Conservation (phyloP, 2,797 vertebrate genomes). For the Podarcis siculus region DNA sequence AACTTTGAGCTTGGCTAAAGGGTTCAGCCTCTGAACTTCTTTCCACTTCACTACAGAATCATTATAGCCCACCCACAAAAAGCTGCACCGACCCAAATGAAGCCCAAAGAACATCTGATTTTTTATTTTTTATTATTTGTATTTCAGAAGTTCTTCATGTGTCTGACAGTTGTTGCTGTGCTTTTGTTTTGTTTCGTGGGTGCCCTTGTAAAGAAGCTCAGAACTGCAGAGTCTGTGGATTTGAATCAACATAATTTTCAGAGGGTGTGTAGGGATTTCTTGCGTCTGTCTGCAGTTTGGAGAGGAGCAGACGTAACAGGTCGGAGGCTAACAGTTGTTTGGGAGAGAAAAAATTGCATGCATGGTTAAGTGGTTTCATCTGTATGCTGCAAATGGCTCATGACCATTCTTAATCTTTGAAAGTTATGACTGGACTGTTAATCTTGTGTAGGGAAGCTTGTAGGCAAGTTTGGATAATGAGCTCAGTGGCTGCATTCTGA, state of each 20-base stretch:
- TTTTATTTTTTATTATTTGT: not conserved
- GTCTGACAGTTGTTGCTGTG: not conserved
- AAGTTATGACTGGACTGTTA: conserved; percentile 13
- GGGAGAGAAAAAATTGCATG: not conserved
- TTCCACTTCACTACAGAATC: not conserved
- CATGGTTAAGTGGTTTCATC: not conserved
- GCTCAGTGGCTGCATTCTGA: not conserved
- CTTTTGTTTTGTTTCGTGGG: not conserved
- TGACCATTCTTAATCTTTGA: conserved; percentile 4
- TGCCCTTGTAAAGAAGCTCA: not conserved
- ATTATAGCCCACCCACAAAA: not conserved
- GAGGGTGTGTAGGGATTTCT: not conserved
- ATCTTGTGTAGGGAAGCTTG: not conserved
- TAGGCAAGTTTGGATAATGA: not conserved
- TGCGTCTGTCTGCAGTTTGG: not conserved
- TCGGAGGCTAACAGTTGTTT: not conserved
- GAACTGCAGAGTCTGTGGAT: not conserved
- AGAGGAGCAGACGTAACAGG: not conserved
- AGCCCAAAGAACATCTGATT: not conserved
- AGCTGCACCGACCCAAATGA: not conserved
- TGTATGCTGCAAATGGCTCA: not conserved
- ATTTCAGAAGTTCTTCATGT: not conserved
- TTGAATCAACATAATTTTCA: not conserved
- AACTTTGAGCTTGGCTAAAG: not conserved
- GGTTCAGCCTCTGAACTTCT: not conserved